Percentiles rank a stretch among this genome's conserved stretches.
Conservation (phyloP, 2,888 invertebrate genomes). For the Harmothoe impar region DNA sequence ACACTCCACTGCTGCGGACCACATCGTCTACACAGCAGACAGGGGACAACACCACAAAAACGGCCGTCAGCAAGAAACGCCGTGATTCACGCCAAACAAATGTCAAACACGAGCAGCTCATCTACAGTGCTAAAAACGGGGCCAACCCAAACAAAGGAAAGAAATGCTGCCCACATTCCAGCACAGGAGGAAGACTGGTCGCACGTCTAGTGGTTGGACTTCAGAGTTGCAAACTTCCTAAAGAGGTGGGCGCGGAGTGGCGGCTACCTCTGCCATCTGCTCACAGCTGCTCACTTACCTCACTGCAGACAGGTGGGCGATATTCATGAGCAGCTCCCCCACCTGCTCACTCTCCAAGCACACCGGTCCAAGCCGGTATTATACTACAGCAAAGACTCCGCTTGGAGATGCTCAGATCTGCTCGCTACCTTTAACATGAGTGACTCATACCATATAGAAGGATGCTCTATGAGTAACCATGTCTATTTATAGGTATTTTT, state of each 20-base stretch:
- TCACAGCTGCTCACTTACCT: background rate
- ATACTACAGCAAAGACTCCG: too few species aligned
- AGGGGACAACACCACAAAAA: background rate
- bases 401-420: too few species aligned
- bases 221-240: slow-evolving; percentile 33
- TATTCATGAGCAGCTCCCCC: background rate
- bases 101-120: background rate
- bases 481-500: too few species aligned
- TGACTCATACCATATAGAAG: too few species aligned
- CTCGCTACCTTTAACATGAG: too few species aligned
- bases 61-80: background rate
- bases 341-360: slow-evolving; percentile 9
- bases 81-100: background rate
- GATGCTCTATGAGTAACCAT: too few species aligned
- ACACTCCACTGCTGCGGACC: background rate
- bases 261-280: background rate
- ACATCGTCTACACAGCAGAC: background rate
- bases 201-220: background rate
- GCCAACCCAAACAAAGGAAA: background rate
- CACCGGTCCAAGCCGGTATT: background rate
- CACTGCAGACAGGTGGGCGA: too few species aligned
- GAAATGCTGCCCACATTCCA: background rate
- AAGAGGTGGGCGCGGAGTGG: background rate
- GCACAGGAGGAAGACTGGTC: background rate
- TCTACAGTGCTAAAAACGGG: background rate